Evolutionary conservation across 2,888 invertebrate genomes (phyloP).

Genomic region (Synergus laeviventris): DNA sequence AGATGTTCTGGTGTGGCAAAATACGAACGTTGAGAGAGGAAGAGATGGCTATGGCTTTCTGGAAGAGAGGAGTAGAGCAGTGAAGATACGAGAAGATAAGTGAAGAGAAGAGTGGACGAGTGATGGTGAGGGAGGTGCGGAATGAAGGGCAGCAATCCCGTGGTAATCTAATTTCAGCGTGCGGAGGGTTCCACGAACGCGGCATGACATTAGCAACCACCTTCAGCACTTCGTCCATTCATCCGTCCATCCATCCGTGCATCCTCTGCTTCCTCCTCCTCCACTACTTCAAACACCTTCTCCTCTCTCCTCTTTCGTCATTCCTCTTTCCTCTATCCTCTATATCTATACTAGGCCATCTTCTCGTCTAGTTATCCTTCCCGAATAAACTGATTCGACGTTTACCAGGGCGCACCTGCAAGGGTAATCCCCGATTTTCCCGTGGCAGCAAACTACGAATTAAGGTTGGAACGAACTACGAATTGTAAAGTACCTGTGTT

Average conservation of each 20-base stretch:
- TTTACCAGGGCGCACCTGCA: conserved; percentile 60
- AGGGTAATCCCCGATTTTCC: conserved; percentile 58
- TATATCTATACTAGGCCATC: conserved; percentile 45
- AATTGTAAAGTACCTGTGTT: conserved; percentile 16
- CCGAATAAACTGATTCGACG: conserved; percentile 66
- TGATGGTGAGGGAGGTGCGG: conserved; percentile 46
- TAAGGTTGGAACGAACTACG: conserved; percentile 27
- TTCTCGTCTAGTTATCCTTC: conserved; percentile 60
- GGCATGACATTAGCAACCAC: conserved; percentile 71
- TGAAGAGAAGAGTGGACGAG: conserved; percentile 44
- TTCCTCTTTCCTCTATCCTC: conserved; percentile 13
- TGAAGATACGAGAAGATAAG: conserved; percentile 47
- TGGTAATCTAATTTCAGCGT: conserved; percentile 75
- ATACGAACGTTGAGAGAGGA: conserved; percentile 46
- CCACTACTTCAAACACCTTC: conserved; percentile 37
- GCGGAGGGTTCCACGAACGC: conserved; percentile 73
- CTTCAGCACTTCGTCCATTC: conserved; percentile 41
- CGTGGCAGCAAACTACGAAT: conserved; percentile 26
- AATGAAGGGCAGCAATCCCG: conserved; percentile 69
- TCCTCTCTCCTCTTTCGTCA: conserved; percentile 42
- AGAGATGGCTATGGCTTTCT: conserved; percentile 57
- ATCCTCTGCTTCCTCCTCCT: conserved; percentile 48
- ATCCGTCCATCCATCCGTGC: conserved; percentile 34
- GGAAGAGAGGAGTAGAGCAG: conserved; percentile 40
- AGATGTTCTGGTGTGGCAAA: conserved; percentile 38